These are phyloP conservation scores for Microctenopoma steveboyesi DNA, from an alignment of 2,797 vertebrate genomes.

Conservation along the genomic window DNA sequence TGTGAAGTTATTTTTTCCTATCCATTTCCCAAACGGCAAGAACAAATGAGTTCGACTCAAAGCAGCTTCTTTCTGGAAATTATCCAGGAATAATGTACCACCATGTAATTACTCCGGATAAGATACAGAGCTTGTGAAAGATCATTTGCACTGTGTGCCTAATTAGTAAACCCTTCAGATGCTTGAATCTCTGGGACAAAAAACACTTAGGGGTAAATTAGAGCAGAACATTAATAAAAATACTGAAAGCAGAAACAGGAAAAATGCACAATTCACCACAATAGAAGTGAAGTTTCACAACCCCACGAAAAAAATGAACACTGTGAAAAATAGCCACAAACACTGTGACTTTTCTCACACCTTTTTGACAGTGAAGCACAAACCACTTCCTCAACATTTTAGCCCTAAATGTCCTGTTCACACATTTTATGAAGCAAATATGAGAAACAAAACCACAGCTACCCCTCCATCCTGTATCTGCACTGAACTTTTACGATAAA, in stretches of 20 bases:
- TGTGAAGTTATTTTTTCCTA: conserved; percentile 41
- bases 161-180: conserved; percentile 88
- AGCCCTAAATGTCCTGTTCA: conserved; percentile 82
- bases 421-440: conserved; percentile 77
- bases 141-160: conserved; percentile 87
- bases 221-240: conserved; percentile 72
- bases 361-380: conserved; percentile 73
- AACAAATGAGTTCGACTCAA: conserved; percentile 82
- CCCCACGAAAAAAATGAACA: conserved; percentile 57
- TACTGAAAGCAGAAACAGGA: conserved; percentile 60
- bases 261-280: conserved; percentile 59
- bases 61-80: conserved; percentile 85
- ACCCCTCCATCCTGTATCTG: conserved; percentile 43
- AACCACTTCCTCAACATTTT: conserved; percentile 86
- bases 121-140: conserved; percentile 85
- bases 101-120: conserved; percentile 85
- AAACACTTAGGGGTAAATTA: conserved; percentile 80
- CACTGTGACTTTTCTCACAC: conserved; percentile 75
- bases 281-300: conserved; percentile 61
- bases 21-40: conserved; percentile 59
- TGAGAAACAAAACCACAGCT: conserved; percentile 72
- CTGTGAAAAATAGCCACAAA: conserved; percentile 77
- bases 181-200: conserved; percentile 79
- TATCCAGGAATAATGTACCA: conserved; percentile 86
- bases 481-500: conserved; percentile 21